Evolutionary conservation across 2,113 vertebrate genomes (phyloP).

Genomic region (Sula dactylatra): DNA sequence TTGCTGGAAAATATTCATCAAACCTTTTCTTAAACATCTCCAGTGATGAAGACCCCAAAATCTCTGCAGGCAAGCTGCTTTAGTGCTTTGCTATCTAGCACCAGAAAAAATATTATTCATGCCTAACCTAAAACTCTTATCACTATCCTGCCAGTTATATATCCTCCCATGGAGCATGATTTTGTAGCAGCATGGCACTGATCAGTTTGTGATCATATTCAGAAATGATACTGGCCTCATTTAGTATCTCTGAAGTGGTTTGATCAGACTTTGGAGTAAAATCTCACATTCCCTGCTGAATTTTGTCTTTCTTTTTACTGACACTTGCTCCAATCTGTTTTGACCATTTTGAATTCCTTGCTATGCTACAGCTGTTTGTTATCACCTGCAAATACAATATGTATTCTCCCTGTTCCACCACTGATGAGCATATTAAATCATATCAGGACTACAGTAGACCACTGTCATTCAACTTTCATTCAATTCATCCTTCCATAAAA

Average conservation of each 20-base stretch:
- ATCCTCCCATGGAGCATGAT: background rate
- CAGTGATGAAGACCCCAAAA: background rate
- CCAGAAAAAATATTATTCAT: background rate
- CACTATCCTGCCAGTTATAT: background rate
- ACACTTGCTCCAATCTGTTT: background rate
- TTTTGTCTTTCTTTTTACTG: background rate
- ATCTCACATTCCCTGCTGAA: background rate
- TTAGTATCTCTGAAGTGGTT: background rate
- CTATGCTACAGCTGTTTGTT: background rate
- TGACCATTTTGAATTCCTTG: background rate
- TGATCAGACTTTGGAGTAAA: background rate
- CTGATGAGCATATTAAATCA: background rate
- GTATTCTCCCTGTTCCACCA: background rate
- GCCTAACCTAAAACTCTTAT: background rate
- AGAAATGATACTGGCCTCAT: background rate
- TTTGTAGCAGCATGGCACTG: background rate
- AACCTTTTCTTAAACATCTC: background rate
- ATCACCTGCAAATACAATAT: background rate
- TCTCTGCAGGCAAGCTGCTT: background rate
- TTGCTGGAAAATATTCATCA: background rate
- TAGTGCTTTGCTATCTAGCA: background rate
- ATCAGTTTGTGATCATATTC: background rate
- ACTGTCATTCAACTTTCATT: background rate
- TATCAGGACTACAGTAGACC: background rate
- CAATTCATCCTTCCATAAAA: background rate